Base-by-base conservation (phyloP, 92 coral and sea anemone species). In the Zoanthus sociatus region DNA sequence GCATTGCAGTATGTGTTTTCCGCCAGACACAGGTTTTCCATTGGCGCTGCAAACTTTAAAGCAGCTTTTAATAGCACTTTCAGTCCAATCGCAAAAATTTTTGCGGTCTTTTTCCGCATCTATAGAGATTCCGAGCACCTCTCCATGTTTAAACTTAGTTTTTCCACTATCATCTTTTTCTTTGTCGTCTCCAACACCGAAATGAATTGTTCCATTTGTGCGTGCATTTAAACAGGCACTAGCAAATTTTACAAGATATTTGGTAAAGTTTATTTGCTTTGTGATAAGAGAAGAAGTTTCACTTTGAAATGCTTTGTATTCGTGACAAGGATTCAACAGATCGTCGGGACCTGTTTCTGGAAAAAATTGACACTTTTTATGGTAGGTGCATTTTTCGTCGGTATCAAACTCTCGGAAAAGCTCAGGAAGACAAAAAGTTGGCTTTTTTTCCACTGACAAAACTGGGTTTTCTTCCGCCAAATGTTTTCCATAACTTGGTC, bases 181-280 rank as follows among this genome's bases (percentile, higher is more conserved):
- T 44, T n/a, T 46, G 30, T 90, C 88, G 64, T 90, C 93, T 12
- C 83, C 93, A 18, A 90, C 93, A n/a, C 93, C 93, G 61, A 87
- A 90, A 78, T 90, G 93, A 47, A 90, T 90, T 0, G 93, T 90
- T 82, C 93, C 93, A 26, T 90, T 90, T n/a, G 93, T 86, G 61
- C 93, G 79, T 76, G 67, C 90, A 46, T 90, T 90, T 7, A 90
- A 30, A 69, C 93, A 90, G 55, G 84, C 84, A 77, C 90, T 82
- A 10, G 93, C 90, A 87, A 90, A 90, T 30, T 85, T 68, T 31
- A 82, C 78, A 10, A 83, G 87, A 50, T 71, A 58, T 16, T 83
- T 47, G 17, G 31, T 71, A 56, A 83, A 83, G 77, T 83, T 83
- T 16, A 83, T 71, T 50, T 83, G 78, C 37, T 53, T 71, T 44